Evolutionary conservation across 2,797 vertebrate species (phyloP).

Genomic region (Graptemys geographica): DNA sequence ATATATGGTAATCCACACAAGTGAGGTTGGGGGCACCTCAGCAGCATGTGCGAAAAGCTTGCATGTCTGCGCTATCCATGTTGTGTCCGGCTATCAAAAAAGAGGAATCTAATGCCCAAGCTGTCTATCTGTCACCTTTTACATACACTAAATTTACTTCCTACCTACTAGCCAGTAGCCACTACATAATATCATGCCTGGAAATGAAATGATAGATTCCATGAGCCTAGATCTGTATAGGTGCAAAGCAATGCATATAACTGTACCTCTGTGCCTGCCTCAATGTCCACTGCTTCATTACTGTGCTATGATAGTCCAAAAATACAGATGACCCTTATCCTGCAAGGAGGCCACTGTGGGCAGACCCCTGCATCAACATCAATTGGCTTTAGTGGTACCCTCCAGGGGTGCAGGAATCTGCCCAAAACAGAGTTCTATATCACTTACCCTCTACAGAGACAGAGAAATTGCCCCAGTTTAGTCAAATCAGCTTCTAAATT

Average conservation of each 20-base stretch:
- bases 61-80: neutral
- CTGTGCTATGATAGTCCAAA: neutral
- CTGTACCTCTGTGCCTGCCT: neutral
- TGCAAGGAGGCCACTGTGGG: neutral
- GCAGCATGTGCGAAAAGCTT: neutral
- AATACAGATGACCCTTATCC: neutral
- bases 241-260: neutral
- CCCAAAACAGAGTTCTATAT: neutral
- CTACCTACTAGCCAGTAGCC: neutral
- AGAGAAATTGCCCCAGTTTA: slow-evolving; percentile 43
- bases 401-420: neutral
- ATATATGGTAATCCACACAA: neutral
- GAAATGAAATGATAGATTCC: neutral
- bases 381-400: neutral
- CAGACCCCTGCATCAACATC: neutral
- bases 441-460: neutral
- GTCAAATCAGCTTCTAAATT: slow-evolving; percentile 56
- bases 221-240: neutral
- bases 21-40: neutral
- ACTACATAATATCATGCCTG: neutral
- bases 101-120: rapidly evolving
- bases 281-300: neutral
- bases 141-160: neutral
- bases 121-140: neutral
- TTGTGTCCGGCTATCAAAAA: neutral